Evolutionary conservation across 2,888 invertebrate genomes (phyloP), one percentile per base, ranked within the genome.

Genomic region (Linnaemya vulpina): DNA sequence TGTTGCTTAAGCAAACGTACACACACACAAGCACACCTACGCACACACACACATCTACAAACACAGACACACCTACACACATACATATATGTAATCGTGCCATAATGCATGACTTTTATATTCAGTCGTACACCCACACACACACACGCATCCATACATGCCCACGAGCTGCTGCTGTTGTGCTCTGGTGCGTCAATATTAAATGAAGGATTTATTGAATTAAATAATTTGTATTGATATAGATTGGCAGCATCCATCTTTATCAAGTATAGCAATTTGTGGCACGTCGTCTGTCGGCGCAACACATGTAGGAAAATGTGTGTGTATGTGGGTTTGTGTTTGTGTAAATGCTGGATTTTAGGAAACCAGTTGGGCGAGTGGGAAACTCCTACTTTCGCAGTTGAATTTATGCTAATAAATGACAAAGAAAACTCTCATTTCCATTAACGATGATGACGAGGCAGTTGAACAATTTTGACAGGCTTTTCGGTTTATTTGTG

Each of bases 151-250:
- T 10, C 7, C 8, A 55, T 55, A 1, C 15, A 13, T 15, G 43
- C 20, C 46, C 30, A 30, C 30, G 30, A 30, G 30, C 3, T 10
- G 4, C 5, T n/a, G 3, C 65, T 9, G 8, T 46, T 58, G 46
- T 11, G 15, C 7, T n/a, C 35, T 5, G 43, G 20, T 51, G 80
- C 15, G 20, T 67, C 67, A 51, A 74, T 58, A n/a, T 60, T 30
- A 67, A 80, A 60, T 68, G 67, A 60, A 49, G 67, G 58, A 68
- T 68, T 80, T 68, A 80, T 80, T 80, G 67, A 80, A 80, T 74
- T 73, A 49, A 46, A 30, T 65, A 65, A 46, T 49, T 65, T 30
- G 65, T 49, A 49, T 65, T 30, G 60, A 80, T 80, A 60, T 60
- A 65, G 30, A 68, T 80, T 80, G 73, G 51, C 80, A 74, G 67